Evolutionary conservation across 2,797 vertebrate genomes (phyloP), one percentile per base, ranked within the genome.

Genomic region (Sebastes steindachneri): DNA sequence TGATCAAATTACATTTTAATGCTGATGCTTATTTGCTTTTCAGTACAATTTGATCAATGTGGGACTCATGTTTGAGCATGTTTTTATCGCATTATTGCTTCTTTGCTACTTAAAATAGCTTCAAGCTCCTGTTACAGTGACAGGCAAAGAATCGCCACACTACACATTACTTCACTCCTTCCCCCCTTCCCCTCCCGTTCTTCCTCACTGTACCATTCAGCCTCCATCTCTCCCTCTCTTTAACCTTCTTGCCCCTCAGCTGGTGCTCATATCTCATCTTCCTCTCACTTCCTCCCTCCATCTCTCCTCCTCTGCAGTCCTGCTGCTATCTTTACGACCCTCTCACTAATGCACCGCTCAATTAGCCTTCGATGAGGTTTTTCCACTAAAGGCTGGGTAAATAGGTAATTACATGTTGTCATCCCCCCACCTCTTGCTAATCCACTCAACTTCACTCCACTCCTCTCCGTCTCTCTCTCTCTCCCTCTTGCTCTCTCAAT

Each of bases 401-500:
- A 93, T 95, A 93, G 93, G 89, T 95, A 92, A 95, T 95, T 94
- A 94, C 90, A 94, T 92, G 92, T 93, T 94, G 89, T 93, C 91
- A 78, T 80, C 85, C 84, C 88, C 75, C 88, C 82, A 89, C 90
- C 86, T 91, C 87, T 82, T 89, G 80, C 88, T 91, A 92, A 93
- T 94, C 91, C 90, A 93, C 93, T 95, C 91, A 83, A 82, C 89
- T 87, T 88, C 80, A 68, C 80, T 86, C 71, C 79, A 66, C 80
- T 86, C 71, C 69, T 76, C 63, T 70, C 81, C 33, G 25, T 88
- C 82, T 8, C 70, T 53, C 63, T 28, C 73, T 71, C 79, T 72
- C 74, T 73, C 63, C 19, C 77, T 69, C 78, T 80, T 71, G 25
- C 83, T 83, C 86, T 88, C 77, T 91, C 88, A 77, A 78, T 90